These are phyloP conservation scores for Gadus macrocephalus DNA, from an alignment of 2,113 vertebrate species.

Conservation along the genomic window DNA sequence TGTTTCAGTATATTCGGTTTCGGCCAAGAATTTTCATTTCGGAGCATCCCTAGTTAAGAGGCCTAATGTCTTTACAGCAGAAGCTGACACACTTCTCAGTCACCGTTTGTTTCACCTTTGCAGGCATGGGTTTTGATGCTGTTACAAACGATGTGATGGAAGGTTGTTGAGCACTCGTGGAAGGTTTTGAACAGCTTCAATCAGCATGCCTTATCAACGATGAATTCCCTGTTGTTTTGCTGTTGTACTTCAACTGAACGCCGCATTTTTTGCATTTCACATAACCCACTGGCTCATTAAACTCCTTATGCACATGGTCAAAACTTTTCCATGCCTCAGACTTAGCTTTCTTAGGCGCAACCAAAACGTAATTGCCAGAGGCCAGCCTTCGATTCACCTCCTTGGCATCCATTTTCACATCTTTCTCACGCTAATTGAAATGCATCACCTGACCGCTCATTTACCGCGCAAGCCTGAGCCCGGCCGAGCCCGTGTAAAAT, in stretches of 20 bases:
- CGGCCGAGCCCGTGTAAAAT: neutral
- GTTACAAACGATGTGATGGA: too few relatives aligned
- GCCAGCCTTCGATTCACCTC: neutral
- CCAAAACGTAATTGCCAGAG: neutral
- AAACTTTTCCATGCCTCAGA: too few relatives aligned
- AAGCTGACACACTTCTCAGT: neutral
- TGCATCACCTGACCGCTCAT: neutral
- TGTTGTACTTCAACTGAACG: neutral
- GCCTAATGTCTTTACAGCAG: neutral
- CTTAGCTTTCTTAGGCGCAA: too few relatives aligned
- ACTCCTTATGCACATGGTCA: too few relatives aligned
- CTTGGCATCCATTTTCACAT: neutral
- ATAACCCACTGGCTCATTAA: neutral
- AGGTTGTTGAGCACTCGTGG: too few relatives aligned
- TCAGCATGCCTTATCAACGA: too few relatives aligned
- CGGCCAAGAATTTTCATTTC: too few relatives aligned
- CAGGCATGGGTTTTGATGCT: too few relatives aligned
- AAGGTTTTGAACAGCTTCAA: too few relatives aligned
- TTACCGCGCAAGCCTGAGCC: neutral
- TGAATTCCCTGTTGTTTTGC: neutral
- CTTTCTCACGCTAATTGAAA: too few relatives aligned
- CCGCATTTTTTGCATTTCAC: neutral
- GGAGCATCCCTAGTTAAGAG: too few relatives aligned
- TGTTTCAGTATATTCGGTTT: too few relatives aligned
- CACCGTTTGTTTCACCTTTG: neutral